Base-by-base conservation (phyloP, 2,113 vertebrate genomes). In the Salvelinus namaycush region DNA sequence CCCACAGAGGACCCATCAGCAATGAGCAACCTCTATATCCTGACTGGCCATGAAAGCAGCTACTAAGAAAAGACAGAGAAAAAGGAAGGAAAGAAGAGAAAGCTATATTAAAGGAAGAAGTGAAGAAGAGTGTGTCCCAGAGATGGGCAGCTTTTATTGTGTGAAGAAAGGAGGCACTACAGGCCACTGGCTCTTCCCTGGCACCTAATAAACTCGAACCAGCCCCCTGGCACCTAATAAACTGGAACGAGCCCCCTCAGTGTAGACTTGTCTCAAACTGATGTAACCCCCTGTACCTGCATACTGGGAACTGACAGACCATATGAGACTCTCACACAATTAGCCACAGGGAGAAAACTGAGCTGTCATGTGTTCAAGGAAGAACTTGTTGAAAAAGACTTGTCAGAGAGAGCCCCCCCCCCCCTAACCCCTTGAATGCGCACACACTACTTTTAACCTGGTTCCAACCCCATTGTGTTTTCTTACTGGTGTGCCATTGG, bases 11-110 rank as follows among this genome's bases (percentile, higher is more conserved):
- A 94, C 75, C 95, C 96, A 0, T 91, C 84, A 5, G 94, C 95
- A 0, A 90, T 93, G 70, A 96, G 95, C 90, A 97, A 95, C 86
- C 93, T 97, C 27, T 96, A 96, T 85, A 96, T 96, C 76, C 89
- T 96, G 84, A 95, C 95, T 0, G 96, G 96, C 49, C 96, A 97
- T 1, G 94, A 96, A 83, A 97, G 91, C 92, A 96, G 94, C 86
- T 96, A 94, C 90, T 97, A 85, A 96, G 60, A 66, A 16, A 44
- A 39, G 31, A 44, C 13, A n/a, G 27, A 27, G 29, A 18, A 44
- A 44, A 44, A 9, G 65, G 29, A 14, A 67, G 14, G 12, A 5
- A 67, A 67, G 13, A 5, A 16, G 8, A 11, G 24, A 29, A 29
- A 29, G 4, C 6, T 44, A 9, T 44, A 24, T 22, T 22, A 16